phyloP scores from a whole-genome alignment of 2,113 vertebrate genomes.

The Hydropotes inermis region DNA sequence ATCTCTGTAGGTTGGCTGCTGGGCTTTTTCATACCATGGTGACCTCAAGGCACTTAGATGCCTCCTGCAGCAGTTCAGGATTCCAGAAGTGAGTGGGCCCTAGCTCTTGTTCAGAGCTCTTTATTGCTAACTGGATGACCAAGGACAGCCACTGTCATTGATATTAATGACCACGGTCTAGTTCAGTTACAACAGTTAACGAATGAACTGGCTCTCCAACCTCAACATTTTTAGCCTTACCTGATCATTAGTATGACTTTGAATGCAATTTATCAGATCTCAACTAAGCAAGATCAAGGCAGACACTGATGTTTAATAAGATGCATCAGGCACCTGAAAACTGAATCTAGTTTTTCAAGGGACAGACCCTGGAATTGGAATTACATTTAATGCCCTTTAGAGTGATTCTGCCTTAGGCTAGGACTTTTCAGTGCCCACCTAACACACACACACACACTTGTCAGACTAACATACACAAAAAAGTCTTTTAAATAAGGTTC shows the following conservation, averaged over 20 bases:
- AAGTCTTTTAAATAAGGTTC: background rate
- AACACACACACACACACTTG: background rate
- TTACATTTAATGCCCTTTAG: background rate
- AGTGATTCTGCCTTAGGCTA: background rate
- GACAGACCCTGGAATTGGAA: background rate
- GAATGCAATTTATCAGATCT: background rate
- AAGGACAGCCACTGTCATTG: background rate
- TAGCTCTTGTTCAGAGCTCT: background rate
- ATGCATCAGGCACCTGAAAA: background rate
- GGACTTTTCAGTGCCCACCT: background rate
- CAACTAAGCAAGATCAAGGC: background rate
- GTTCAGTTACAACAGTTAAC: background rate
- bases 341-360: background rate
- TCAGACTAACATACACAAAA: background rate
- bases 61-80: background rate
- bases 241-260: background rate
- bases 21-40: background rate
- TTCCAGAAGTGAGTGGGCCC: background rate
- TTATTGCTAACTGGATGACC: background rate
- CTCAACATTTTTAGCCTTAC: background rate
- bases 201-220: background rate
- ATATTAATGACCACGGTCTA: background rate
- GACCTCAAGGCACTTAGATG: background rate
- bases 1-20: background rate
- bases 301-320: background rate